A percentile compares a stretch with the other conserved stretches of the same genome.
These are phyloP conservation scores for Temnothorax nylanderi DNA, from an alignment of 1,140 invertebrate species.

Conservation along the genomic window DNA sequence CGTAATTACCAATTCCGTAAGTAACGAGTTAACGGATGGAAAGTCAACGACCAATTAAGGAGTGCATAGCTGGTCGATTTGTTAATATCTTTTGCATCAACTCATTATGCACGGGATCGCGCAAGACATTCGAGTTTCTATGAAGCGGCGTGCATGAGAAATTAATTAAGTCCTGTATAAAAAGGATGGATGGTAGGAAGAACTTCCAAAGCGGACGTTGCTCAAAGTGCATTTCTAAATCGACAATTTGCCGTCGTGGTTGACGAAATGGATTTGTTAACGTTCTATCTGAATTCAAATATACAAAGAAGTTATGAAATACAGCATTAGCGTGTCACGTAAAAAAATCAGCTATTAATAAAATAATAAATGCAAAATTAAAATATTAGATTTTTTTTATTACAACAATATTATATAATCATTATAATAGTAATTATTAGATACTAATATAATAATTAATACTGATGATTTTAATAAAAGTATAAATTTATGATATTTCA, in stretches of 20 bases:
- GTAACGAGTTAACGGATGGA: conserved; percentile 39
- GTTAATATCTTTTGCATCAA: conserved; percentile 55
- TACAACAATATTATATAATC: not conserved
- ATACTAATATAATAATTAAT: not conserved
- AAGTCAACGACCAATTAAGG: conserved; percentile 53
- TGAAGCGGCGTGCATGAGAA: conserved; percentile 68
- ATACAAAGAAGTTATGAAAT: conserved; percentile 19
- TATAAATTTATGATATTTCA: not conserved
- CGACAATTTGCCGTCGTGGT: conserved; percentile 53
- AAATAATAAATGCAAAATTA: not conserved
- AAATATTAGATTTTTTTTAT: not conserved
- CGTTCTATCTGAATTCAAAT: conserved; percentile 32
- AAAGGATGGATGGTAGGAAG: conserved; percentile 60
- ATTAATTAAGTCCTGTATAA: conserved; percentile 68
- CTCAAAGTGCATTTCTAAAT: conserved; percentile 69
- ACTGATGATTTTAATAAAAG: not conserved
- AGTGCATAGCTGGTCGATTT: conserved; percentile 55
- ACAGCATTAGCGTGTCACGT: no score
- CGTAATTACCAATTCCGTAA: conserved; percentile 36
- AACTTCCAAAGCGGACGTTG: conserved; percentile 65
- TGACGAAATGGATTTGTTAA: conserved; percentile 63
- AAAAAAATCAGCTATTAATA: not conserved
- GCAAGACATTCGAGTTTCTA: conserved; percentile 65
- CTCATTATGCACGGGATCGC: conserved; percentile 64
- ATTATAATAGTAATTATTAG: not conserved